Evolutionary conservation across 2,797 vertebrate genomes (phyloP).

Genomic region (Schizopygopsis pylzovi): DNA sequence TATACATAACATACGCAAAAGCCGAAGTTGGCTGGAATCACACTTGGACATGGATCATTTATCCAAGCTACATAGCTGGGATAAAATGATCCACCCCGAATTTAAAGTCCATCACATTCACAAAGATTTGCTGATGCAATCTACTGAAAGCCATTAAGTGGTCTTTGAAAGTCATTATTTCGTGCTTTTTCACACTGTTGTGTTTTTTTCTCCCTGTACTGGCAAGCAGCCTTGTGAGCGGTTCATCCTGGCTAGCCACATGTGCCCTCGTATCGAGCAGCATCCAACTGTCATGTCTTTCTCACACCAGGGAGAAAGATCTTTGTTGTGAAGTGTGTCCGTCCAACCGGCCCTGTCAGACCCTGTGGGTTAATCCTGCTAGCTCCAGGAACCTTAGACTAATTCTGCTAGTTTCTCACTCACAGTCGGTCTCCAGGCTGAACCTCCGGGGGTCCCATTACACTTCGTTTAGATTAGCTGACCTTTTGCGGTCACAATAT

Average conservation of each 20-base stretch:
- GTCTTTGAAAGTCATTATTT: slow-evolving; percentile 48
- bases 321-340: slow-evolving; percentile 67
- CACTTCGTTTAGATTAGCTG: slow-evolving; percentile 63
- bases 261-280: slow-evolving; percentile 59
- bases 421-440: slow-evolving; percentile 60
- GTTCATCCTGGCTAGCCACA: slow-evolving; percentile 59
- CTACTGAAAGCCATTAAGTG: slow-evolving; percentile 60
- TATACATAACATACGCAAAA: slow-evolving; percentile 4
- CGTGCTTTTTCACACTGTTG: slow-evolving; percentile 39
- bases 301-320: slow-evolving; percentile 62
- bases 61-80: slow-evolving; percentile 47
- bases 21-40: slow-evolving; percentile 28
- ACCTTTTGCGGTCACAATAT: slow-evolving; percentile 58
- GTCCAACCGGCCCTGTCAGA: slow-evolving; percentile 65
- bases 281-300: slow-evolving; percentile 61
- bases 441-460: slow-evolving; percentile 64
- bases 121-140: slow-evolving; percentile 62
- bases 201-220: slow-evolving; percentile 50
- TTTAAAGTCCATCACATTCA: slow-evolving; percentile 58
- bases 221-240: slow-evolving; percentile 54
- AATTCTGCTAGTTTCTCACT: slow-evolving; percentile 73
- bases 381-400: slow-evolving; percentile 76
- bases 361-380: slow-evolving; percentile 72
- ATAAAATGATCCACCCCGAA: slow-evolving; percentile 47
- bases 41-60: slow-evolving; percentile 39